A percentile compares a stretch with the other conserved stretches of the same genome.
Evolutionary conservation across 2,113 vertebrate species (phyloP).

Genomic region (Carassius gibelio): DNA sequence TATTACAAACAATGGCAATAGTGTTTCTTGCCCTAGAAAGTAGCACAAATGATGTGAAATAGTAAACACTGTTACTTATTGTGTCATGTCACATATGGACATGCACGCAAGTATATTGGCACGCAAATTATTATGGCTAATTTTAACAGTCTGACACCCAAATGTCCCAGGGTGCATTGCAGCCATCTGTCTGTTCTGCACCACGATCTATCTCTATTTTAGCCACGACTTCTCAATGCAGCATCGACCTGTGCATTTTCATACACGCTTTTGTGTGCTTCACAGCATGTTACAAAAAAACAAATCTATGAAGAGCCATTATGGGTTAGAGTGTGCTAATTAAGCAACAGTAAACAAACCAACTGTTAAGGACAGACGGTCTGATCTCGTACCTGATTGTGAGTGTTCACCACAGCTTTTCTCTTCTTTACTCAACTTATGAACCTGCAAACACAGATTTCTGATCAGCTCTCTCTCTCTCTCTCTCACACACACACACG

Average conservation of each 20-base stretch:
- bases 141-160: slow-evolving; percentile 14
- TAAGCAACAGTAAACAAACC: background rate
- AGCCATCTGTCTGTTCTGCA: slow-evolving; percentile 13
- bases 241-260: background rate
- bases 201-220: background rate
- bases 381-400: slow-evolving; percentile 80
- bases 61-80: background rate
- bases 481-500: background rate
- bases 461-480: background rate
- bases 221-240: background rate
- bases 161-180: slow-evolving; percentile 12
- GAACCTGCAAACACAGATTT: slow-evolving; percentile 71
- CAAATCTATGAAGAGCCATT: background rate
- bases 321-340: background rate
- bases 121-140: background rate
- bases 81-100: background rate
- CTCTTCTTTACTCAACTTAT: slow-evolving; percentile 82
- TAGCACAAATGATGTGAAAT: background rate
- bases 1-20: background rate
- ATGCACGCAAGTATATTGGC: background rate
- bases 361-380: background rate
- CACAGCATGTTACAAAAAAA: background rate
- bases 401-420: slow-evolving; percentile 79
- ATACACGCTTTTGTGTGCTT: background rate
- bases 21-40: background rate